phyloP scores from a whole-genome alignment of 2,888 invertebrate genomes.

The Erebia ligea region DNA sequence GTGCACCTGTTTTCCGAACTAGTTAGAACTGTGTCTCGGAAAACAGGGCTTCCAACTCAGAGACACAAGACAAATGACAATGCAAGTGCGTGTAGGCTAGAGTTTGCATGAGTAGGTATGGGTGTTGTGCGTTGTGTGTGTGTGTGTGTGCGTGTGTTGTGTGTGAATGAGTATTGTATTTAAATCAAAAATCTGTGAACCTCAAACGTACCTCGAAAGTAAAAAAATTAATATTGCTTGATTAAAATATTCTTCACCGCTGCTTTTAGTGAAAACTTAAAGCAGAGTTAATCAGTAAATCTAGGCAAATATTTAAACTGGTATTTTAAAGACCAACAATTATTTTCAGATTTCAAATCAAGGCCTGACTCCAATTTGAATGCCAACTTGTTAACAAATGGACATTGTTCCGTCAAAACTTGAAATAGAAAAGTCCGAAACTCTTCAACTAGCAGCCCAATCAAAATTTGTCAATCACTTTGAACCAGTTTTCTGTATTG shows the following conservation, averaged over 20 bases:
- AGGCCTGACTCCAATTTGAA: slow-evolving; percentile 9
- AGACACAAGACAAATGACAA: too few relatives aligned
- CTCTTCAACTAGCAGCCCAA: slow-evolving; percentile 15
- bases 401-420: slow-evolving; percentile 9
- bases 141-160: too few relatives aligned
- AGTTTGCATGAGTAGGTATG: too few relatives aligned
- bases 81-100: too few relatives aligned
- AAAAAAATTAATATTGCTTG: too few relatives aligned
- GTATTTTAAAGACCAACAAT: not conserved
- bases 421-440: slow-evolving; percentile 14
- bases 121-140: too few relatives aligned
- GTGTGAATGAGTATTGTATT: too few relatives aligned
- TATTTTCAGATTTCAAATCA: slow-evolving; percentile 4
- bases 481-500: slow-evolving; percentile 31
- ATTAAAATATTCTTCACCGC: too few relatives aligned
- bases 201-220: not conserved
- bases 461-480: slow-evolving; percentile 27
- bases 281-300: not conserved
- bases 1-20: too few relatives aligned
- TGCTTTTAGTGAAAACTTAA: not conserved
- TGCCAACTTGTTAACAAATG: slow-evolving; percentile 13
- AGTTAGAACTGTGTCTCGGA: too few relatives aligned
- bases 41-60: too few relatives aligned
- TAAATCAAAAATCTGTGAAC: not conserved
- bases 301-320: not conserved